These are phyloP conservation scores for Saccostrea cuccullata DNA, from an alignment of 1,140 invertebrate genomes.

Conservation along the genomic window DNA sequence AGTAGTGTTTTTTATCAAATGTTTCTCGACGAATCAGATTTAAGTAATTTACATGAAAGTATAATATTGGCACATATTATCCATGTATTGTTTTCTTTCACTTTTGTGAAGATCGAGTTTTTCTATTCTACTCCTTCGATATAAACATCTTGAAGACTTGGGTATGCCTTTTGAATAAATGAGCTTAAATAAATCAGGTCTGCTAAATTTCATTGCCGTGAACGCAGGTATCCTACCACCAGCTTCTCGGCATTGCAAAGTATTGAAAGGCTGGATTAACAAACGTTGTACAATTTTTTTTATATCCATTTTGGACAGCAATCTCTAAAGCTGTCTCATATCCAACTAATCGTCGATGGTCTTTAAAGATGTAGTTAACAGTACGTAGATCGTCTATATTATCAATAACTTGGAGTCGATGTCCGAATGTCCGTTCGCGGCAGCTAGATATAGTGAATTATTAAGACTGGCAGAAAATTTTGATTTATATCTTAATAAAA, in stretches of 20 bases:
- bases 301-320: slow-evolving; percentile 24
- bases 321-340: slow-evolving; percentile 39
- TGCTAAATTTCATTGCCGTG: neutral
- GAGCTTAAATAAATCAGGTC: neutral
- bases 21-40: too few species aligned
- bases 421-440: neutral
- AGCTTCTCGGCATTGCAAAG: neutral
- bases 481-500: neutral
- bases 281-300: neutral
- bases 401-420: slow-evolving; percentile 1
- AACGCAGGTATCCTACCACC: neutral
- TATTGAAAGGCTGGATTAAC: neutral
- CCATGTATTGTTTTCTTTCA: neutral
- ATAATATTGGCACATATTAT: neutral
- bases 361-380: slow-evolving; percentile 8
- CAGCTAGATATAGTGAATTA: slow-evolving; percentile 19
- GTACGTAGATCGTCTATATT: neutral
- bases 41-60: too few species aligned
- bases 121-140: neutral
- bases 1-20: too few species aligned
- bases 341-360: neutral
- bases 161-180: neutral
- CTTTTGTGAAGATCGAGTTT: neutral
- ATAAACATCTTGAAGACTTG: neutral
- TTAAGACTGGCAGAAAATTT: neutral